Base-by-base conservation (phyloP, 2,888 invertebrate species). In the Deilephila porcellus region DNA sequence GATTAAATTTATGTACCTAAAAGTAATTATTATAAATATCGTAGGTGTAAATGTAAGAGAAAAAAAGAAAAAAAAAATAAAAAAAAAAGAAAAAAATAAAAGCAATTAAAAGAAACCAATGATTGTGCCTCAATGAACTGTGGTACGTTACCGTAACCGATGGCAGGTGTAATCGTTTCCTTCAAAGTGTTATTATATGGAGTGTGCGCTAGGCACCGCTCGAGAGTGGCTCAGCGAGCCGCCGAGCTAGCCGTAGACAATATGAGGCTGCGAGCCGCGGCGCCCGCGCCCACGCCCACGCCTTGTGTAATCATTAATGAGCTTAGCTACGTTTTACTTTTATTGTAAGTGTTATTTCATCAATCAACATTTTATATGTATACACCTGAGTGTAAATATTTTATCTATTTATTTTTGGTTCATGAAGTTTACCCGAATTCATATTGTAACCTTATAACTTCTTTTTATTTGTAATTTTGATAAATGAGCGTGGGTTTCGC, bases 121-220 rank as follows among this genome's bases (percentile, higher is more conserved):
- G 93, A 94, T 94, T 94, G 94, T 94, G 94, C 94, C 94, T 94
- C 94, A 93, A 93, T 93, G 90, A 93, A 92, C 93, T 93, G 94
- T 94, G 94, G 94, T 94, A 94, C 94, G 94, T 93, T 94, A 94
- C 94, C 94, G 91, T 93, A 91, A 92, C 91, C 88, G 90, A 92
- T 90, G 93, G 93, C 93, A 91, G 93, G 91, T 92, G 88, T 88
- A 88, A 90, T 91, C 89, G 92, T 91, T 93, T 89, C 90, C 91
- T 92, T 88, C 83, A 84, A 86, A 88, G 84, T 56, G 56, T 86
- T 89, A 88, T 87, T 85, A 84, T 78, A 75, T 90, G 91, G 90
- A 91, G 83, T 89, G 90, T 86, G 91, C 91, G 89, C 83, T 87
- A 81, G 89, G 88, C 86, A 83, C 86, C 83, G 86, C 80, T 83